phyloP scores from a whole-genome alignment of 2,888 invertebrate species.

The Pachliopta kotzebuea region DNA sequence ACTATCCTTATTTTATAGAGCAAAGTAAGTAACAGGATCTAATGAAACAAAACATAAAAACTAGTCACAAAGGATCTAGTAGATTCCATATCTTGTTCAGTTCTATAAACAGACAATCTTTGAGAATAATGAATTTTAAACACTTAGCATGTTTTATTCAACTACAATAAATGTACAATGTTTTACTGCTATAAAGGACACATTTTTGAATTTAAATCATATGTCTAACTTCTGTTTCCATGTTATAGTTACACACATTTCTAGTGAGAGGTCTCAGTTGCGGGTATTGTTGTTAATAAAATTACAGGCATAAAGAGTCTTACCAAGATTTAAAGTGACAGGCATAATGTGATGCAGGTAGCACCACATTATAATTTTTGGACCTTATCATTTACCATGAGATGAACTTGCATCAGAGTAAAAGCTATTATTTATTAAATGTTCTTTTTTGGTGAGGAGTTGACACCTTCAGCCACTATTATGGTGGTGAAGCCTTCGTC shows the following conservation, averaged over 20 bases:
- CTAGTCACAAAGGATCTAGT: neutral
- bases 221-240: neutral
- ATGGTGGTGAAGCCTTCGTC: too few species aligned
- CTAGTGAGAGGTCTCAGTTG: neutral
- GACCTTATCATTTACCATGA: too few species aligned
- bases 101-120: neutral
- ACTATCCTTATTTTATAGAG: neutral
- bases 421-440: too few species aligned
- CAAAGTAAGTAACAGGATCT: neutral
- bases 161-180: constrained; percentile 4
- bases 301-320: too few species aligned
- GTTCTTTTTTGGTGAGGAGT: too few species aligned
- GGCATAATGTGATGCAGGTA: too few species aligned
- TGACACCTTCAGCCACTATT: too few species aligned
- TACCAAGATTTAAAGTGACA: too few species aligned
- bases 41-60: neutral
- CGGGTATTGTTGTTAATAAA: too few species aligned
- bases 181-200: neutral
- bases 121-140: constrained; percentile 20
- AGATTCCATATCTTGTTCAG: constrained; percentile 4
- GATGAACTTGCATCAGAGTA: too few species aligned
- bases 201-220: neutral
- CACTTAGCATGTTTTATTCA: constrained; percentile 11
- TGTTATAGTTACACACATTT: neutral
- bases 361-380: too few species aligned